Base-by-base conservation (phyloP, 1,140 invertebrate genomes). In the Hypsibius dujardini region DNA sequence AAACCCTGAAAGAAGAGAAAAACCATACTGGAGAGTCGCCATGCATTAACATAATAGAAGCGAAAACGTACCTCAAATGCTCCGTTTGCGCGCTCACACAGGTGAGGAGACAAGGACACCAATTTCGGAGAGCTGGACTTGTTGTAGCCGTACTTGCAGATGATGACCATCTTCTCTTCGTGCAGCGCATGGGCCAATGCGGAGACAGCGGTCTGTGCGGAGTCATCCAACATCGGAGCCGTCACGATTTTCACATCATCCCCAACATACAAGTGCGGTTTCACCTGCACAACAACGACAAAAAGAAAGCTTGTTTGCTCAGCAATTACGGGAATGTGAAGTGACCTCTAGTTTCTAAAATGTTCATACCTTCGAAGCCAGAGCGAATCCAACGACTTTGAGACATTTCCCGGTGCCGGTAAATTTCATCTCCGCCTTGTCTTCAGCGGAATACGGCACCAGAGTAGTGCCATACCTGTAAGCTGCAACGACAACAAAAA, bases 111-210 rank as follows among this genome's bases (percentile, higher is more conserved):
- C 7, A 56, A n/a, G n/a, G 50, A 7, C 7, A 56, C 50, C 50
- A 56, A 7, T n/a, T 56, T 56, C n/a, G 50, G 50, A n/a, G 50
- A 7, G 50, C 50, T 56, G 50, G n/a, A 7, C 50, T n/a, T 56
- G 50, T 56, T 56, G n/a, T 56, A 56, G 50, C 50, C 50, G 50
- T 56, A 56, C 50, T 56, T 56, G n/a, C 50, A 56, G 50, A 56
- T 56, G 50, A 56, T 56, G 50, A 56, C 50, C 50, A 56, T 56
- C 7, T 56, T 56, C 7, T 56, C 50, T 56, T 56, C 50, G 7
- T 56, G 7, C 7, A 56, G 50, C 7, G 50, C 50, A 56, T 56
- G 50, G 50, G n/a, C 50, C n/a, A 56, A 56, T 7, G 50, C 50
- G 7, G 50, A 56, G 7, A 56, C 50, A 7, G 50, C 50, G n/a